Percentiles rank a stretch among this genome's conserved stretches.
These are phyloP conservation scores for Thamnophis sirtalis DNA, from an alignment of 2,113 vertebrate species.

Conservation along the genomic window DNA sequence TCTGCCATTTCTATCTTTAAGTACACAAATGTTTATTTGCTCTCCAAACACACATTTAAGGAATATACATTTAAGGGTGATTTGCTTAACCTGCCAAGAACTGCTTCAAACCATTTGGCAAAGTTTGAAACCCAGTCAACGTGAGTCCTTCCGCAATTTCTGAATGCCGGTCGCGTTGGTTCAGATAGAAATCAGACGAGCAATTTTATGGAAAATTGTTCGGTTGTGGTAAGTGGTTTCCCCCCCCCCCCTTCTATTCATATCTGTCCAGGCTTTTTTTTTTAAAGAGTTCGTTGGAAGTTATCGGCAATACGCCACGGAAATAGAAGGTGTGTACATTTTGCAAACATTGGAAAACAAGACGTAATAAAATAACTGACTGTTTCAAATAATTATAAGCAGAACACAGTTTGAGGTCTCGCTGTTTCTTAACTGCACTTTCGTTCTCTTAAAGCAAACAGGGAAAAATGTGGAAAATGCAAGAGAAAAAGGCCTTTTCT, in stretches of 20 bases:
- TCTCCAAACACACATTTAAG: not conserved
- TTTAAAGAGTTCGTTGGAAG: not conserved
- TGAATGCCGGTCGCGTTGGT: not conserved
- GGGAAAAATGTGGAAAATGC: not conserved
- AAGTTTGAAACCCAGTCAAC: not conserved
- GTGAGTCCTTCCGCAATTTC: too few relatives aligned
- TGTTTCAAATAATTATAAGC: not conserved
- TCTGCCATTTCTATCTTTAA: not conserved
- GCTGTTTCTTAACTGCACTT: not conserved
- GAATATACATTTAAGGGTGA: too few relatives aligned
- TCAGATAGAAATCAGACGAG: not conserved
- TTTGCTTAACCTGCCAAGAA: not conserved
- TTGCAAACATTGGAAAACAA: not conserved
- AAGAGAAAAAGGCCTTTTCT: not conserved
- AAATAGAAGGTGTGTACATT: not conserved
- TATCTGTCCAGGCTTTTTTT: not conserved
- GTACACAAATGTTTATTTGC: not conserved
- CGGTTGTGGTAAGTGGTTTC: not conserved
- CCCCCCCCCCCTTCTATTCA: too few relatives aligned
- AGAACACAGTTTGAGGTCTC: not conserved
- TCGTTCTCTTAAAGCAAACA: not conserved
- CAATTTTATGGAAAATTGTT: not conserved
- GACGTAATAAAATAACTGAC: conserved; percentile 3
- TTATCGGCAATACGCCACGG: not conserved
- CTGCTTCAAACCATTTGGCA: not conserved